Percentiles rank a stretch among this genome's conserved stretches.
These are phyloP conservation scores for Pipistrellus pipistrellus DNA, from an alignment of 2,797 vertebrate species.

Conservation along the genomic window DNA sequence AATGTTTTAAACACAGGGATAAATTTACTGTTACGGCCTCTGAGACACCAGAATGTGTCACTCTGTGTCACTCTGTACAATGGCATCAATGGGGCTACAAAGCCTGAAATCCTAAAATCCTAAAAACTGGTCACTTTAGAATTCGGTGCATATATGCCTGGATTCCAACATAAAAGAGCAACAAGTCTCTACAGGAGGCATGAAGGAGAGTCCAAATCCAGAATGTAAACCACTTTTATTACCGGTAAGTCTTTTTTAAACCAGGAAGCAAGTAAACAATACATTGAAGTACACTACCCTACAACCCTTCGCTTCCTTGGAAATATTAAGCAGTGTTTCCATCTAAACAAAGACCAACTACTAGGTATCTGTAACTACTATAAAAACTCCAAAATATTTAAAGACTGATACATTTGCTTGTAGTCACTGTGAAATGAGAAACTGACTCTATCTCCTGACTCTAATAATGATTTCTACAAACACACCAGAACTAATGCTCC, in stretches of 20 bases:
- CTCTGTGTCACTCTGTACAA: background rate
- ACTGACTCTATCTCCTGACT: background rate
- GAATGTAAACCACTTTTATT: constrained; percentile 33
- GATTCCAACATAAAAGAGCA: constrained; percentile 26
- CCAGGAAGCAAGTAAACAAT: constrained; percentile 15
- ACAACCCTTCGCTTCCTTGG: background rate
- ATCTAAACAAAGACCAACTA: constrained; percentile 10
- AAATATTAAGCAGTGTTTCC: constrained; percentile 8
- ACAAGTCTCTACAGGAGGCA: background rate
- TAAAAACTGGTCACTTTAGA: background rate
- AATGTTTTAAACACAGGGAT: background rate
- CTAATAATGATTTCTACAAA: background rate
- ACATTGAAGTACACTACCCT: background rate
- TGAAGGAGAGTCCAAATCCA: background rate
- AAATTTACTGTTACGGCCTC: background rate
- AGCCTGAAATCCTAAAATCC: background rate
- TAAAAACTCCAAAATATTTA: background rate
- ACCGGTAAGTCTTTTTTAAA: background rate
- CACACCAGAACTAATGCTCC: background rate
- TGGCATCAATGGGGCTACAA: background rate
- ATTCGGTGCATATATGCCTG: background rate
- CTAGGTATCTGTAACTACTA: constrained; percentile 14
- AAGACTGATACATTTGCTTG: background rate
- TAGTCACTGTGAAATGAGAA: background rate
- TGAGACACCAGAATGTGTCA: background rate